These are phyloP conservation scores for Odontothrips loti DNA, from an alignment of 2,888 invertebrate genomes.

Conservation along the genomic window DNA sequence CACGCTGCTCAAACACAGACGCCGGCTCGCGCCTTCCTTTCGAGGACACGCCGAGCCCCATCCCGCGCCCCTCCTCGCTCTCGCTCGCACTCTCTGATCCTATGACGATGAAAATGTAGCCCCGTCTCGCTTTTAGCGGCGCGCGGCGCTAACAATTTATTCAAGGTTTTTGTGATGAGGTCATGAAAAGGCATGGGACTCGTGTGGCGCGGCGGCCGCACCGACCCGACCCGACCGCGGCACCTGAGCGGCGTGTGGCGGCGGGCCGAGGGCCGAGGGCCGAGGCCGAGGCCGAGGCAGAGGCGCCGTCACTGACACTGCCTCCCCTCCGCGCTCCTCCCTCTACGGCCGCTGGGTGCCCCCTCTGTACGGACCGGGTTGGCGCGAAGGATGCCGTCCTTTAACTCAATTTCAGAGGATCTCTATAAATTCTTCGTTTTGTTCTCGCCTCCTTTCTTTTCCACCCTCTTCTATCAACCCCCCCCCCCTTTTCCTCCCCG, in stretches of 20 bases:
- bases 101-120: background rate
- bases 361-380: background rate
- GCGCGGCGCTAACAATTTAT: conserved; percentile 17
- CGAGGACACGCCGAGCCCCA: background rate
- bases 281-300: background rate
- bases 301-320: conserved; percentile 11
- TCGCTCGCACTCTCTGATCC: no score
- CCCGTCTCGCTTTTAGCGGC: background rate
- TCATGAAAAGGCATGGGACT: conserved; percentile 15
- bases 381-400: background rate
- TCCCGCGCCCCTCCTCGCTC: background rate
- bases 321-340: background rate
- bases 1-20: no score
- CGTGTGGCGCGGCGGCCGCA: background rate
- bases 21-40: background rate
- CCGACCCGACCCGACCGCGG: background rate
- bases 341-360: background rate
- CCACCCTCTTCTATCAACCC: background rate
- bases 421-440: conserved; percentile 23
- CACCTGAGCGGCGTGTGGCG: background rate
- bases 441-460: background rate
- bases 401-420: conserved; percentile 25
- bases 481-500: background rate
- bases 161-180: conserved; percentile 25
- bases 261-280: background rate